Conservation (phyloP, 1,140 invertebrate genomes). For the Pantala flavescens region DNA sequence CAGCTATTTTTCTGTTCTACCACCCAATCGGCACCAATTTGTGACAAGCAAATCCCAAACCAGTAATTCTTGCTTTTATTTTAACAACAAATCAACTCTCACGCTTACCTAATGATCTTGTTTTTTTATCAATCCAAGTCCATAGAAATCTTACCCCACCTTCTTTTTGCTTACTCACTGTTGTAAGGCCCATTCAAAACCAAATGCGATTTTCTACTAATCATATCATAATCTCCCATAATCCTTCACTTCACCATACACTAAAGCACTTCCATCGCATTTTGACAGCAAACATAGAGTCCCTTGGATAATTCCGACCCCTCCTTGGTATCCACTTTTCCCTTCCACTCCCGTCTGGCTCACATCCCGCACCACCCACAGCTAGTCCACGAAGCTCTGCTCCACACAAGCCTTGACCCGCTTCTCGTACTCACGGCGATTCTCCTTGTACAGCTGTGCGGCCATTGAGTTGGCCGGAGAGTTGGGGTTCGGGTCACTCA, state of each 20-base stretch:
- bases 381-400: slow-evolving; percentile 89
- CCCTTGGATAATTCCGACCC: neutral
- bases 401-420: slow-evolving; percentile 93
- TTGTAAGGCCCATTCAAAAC: neutral
- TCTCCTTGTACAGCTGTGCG: slow-evolving; percentile 91
- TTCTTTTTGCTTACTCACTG: neutral
- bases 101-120: neutral
- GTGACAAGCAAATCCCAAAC: neutral
- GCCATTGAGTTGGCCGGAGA: slow-evolving; percentile 93
- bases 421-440: slow-evolving; percentile 91
- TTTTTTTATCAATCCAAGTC: neutral
- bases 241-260: slow-evolving; percentile 1
- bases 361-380: neutral
- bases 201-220: neutral
- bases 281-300: neutral
- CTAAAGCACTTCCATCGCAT: neutral
- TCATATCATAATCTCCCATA: neutral
- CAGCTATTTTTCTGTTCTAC: neutral
- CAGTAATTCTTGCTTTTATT: neutral
- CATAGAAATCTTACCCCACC: neutral
- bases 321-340: neutral
- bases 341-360: neutral
- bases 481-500: slow-evolving; percentile 94
- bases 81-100: neutral
- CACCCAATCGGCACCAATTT: neutral